Base-by-base conservation (phyloP, 2,888 invertebrate genomes). In the Drosophila putrida region DNA sequence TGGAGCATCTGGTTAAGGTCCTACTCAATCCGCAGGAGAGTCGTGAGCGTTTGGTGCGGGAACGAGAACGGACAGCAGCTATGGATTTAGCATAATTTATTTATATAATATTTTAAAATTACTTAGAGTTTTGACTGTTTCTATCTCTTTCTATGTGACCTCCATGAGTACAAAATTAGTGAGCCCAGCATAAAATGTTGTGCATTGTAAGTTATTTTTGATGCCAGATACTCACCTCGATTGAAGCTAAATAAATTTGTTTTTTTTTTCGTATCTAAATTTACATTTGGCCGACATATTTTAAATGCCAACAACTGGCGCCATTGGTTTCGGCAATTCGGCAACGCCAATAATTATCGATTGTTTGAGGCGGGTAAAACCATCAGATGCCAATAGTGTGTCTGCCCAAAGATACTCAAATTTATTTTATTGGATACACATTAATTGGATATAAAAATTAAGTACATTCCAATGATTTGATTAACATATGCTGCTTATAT, bases 1-100 rank as follows among this genome's bases (percentile, higher is more conserved):
- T 94, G 33, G 92, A 93, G 75, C 93, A 93, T 88, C 88, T 94
- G 51, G 90, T 94, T 35, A 91, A 93, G 74, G 93, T 93, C 8
- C 82, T 92, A 15, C 87, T 92, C 10, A 91, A 92, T 82, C 91
- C 92, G 5, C 86, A 91, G 67, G 91, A 90, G 1, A 90, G 91
- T 69, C 63, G 86, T 0, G 82, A 87, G 59, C 85, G 85, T 4
- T 54, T 85, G 66, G 13, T 81, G 27, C 73, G 75, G 9, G 82
- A 82, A 15, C 31, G 31, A 20, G 54, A 55, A 13, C 33, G 55
- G 9, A 15, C 43, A 15, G 67, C 68, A 15, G 68, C 71, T 20
- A 33, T 63, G 44, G 73, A 77, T 4, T 28, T 49, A 28, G 53
- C 49, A 5, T 78, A 67, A 59, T 20, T 31, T 43, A 13, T n/a